A percentile compares a stretch with the other conserved stretches of the same genome.
Conservation (phyloP, 2,888 invertebrate genomes). For the Bhutanitis thaidina region DNA sequence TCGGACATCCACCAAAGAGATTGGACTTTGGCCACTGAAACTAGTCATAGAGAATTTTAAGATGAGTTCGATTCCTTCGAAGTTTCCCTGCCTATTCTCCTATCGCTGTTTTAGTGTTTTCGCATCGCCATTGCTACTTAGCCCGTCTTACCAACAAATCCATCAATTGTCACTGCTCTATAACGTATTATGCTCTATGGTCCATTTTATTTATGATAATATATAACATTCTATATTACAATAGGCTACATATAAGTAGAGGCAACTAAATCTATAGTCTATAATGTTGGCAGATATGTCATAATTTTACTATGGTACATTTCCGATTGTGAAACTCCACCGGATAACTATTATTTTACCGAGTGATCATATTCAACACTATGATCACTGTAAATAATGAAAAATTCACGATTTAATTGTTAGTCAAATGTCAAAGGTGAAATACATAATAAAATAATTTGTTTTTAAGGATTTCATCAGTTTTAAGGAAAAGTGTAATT, state of each 20-base stretch:
- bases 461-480: no score
- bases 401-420: neutral
- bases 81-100: no score
- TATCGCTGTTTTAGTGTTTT: no score
- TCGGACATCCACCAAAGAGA: neutral
- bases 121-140: no score
- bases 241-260: slow-evolving; percentile 27
- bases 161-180: slow-evolving; percentile 13
- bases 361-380: neutral
- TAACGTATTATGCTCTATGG: slow-evolving; percentile 30
- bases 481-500: no score
- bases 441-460: neutral
- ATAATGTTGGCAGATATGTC: slow-evolving; percentile 51
- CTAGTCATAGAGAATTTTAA: no score
- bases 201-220: slow-evolving; percentile 31
- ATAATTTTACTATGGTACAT: slow-evolving; percentile 25
- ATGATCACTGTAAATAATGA: neutral
- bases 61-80: no score
- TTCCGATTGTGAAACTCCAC: neutral
- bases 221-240: slow-evolving; percentile 21
- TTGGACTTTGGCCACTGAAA: no score
- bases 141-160: no score
- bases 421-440: neutral
- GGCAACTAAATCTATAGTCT: slow-evolving; percentile 53
- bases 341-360: neutral